phyloP scores from a whole-genome alignment of 2,797 vertebrate species.

The Karalla daura region DNA sequence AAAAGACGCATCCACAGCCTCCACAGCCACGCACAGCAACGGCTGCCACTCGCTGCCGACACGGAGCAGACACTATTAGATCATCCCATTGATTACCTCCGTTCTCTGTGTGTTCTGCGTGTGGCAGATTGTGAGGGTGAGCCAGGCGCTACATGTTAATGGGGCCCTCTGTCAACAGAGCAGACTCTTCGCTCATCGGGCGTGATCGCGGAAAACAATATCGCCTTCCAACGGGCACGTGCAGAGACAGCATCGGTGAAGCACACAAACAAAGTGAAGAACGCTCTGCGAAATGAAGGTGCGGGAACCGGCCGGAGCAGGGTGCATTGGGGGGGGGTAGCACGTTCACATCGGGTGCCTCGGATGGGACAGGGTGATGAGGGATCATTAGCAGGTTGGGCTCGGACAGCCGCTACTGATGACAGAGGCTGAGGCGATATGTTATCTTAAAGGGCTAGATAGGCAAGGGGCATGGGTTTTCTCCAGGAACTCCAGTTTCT shows the following conservation, averaged over 20 bases:
- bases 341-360: slow-evolving; percentile 44
- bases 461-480: too few relatives aligned
- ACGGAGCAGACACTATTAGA: slow-evolving; percentile 65
- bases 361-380: slow-evolving; percentile 26
- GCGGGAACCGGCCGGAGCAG: not conserved
- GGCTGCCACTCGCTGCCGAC: slow-evolving; percentile 35
- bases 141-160: slow-evolving; percentile 65
- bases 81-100: slow-evolving; percentile 69
- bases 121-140: slow-evolving; percentile 49
- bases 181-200: slow-evolving; percentile 65
- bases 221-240: slow-evolving; percentile 16
- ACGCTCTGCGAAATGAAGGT: slow-evolving; percentile 2
- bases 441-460: slow-evolving; percentile 45
- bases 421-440: slow-evolving; percentile 51
- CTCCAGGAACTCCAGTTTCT: too few relatives aligned
- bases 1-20: slow-evolving; percentile 25
- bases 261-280: not conserved
- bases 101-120: slow-evolving; percentile 42
- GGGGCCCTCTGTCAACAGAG: slow-evolving; percentile 53
- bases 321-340: slow-evolving; percentile 43
- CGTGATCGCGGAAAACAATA: slow-evolving; percentile 57
- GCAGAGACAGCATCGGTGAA: slow-evolving; percentile 4
- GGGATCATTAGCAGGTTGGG: slow-evolving; percentile 39
- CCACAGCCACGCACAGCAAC: slow-evolving; percentile 10
- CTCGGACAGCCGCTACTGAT: slow-evolving; percentile 35